These are phyloP conservation scores for Holacanthus passer DNA, from an alignment of 2,113 vertebrate species.

Conservation along the genomic window DNA sequence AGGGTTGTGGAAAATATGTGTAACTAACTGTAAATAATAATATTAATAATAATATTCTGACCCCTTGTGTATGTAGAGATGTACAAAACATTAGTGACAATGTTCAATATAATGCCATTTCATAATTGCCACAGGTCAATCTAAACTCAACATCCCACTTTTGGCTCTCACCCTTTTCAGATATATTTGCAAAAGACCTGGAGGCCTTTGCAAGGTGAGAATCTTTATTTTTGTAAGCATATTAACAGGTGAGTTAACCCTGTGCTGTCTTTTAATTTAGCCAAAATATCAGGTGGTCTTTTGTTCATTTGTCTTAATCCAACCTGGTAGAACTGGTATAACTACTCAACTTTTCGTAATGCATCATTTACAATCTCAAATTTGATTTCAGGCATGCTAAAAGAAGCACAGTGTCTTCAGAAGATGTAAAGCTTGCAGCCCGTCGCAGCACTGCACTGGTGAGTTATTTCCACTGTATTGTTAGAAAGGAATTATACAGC, in stretches of 20 bases:
- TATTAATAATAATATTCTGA: neutral
- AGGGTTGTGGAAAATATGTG: neutral
- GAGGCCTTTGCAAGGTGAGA: slow-evolving; percentile 94
- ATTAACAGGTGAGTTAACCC: neutral
- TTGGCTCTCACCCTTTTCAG: slow-evolving; percentile 76
- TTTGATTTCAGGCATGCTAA: slow-evolving; percentile 90
- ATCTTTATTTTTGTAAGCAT: neutral
- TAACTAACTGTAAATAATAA: neutral
- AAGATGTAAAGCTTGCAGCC: slow-evolving; percentile 93
- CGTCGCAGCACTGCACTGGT: slow-evolving; percentile 93
- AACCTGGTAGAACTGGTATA: neutral
- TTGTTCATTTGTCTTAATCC: neutral
- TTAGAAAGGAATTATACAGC: neutral
- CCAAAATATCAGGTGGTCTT: neutral
- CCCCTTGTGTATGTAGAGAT: neutral
- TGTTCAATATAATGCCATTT: neutral
- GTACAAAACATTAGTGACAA: neutral
- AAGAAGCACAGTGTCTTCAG: slow-evolving; percentile 88
- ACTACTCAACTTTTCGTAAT: neutral
- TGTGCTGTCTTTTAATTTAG: neutral
- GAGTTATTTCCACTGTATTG: slow-evolving; percentile 60
- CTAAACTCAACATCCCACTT: neutral
- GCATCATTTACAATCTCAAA: neutral
- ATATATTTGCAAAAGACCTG: slow-evolving; percentile 93
- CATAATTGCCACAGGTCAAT: neutral